Base-by-base conservation (phyloP, 2,888 invertebrate genomes). In the Agrypnus murinus region DNA sequence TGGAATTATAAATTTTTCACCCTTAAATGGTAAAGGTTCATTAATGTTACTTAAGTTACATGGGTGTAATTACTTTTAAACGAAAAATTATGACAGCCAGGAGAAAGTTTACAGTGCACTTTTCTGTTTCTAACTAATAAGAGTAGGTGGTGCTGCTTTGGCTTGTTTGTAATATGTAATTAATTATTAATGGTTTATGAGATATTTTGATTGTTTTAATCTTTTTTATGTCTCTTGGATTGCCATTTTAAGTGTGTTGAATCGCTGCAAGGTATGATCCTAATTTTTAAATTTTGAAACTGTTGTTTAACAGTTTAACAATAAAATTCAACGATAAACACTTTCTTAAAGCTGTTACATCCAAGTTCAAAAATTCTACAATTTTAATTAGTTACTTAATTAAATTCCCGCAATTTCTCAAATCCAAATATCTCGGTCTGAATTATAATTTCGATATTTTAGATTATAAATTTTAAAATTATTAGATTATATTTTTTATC, bases 11-110 rank as follows among this genome's bases (percentile, higher is more conserved):
- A 12, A 63, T 63, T 63, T 63, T 63, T 62, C 14, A n/a, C 63
- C 63, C 48, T 25, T 63, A 63, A 63, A 63, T 15, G 63, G 63
- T 38, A 63, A 63, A 46, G 34, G 34, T 63, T 63, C 34, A 34
- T 63, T 63, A 63, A 36, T 3, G 46, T 38, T 48, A 50, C 63
- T 63, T 50, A 46, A 46, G 34, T 43, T 62, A 17, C 32, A 46
- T 60, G 60, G 48, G 50, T 63, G 48, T 63, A 50, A 36, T 48
- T 63, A 50, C 10, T 36, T 48, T 17, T 38, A 25, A 25, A 36
- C 19, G 17, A 45, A 48, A 63, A 63, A 46, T 38, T 63, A 12
- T 63, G 63, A 63, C 60, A n/a, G n/a, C n/a, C n/a, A 48, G 63
- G 63, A 63, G 63, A 63, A 63, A 63, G 63, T 63, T 25, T 60